These are phyloP conservation scores for Siderastrea siderea DNA, from an alignment of 92 coral and sea anemone genomes.

Conservation along the genomic window DNA sequence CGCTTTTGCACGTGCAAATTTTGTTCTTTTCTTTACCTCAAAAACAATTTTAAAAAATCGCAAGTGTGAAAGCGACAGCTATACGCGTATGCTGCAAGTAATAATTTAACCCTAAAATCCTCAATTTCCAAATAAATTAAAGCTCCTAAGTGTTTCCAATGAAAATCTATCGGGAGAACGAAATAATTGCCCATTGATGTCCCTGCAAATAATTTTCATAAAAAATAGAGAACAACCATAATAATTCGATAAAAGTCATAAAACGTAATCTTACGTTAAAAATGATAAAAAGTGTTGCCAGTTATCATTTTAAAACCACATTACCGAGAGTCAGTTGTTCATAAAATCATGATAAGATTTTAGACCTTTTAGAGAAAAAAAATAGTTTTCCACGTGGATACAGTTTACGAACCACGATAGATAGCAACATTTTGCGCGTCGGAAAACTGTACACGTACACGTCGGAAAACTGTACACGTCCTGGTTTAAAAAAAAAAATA, in stretches of 20 bases:
- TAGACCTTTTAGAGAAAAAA: neutral
- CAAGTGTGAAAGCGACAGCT: no score
- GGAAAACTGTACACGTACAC: neutral
- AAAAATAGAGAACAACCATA: neutral
- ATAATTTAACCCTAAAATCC: neutral
- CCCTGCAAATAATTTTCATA: neutral
- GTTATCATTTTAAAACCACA: neutral
- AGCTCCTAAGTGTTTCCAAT: neutral
- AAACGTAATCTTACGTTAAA: neutral
- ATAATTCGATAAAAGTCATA: neutral
- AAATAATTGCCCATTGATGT: neutral
- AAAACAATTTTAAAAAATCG: no score
- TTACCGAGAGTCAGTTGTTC: neutral
- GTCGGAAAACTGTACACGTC: neutral
- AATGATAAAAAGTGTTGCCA: slow-evolving; percentile 1
- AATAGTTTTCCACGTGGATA: no score
- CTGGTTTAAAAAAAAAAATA: neutral
- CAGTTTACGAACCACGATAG: neutral
- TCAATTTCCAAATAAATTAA: neutral
- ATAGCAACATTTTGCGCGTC: neutral
- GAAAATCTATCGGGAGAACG: neutral
- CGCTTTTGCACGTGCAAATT: no score
- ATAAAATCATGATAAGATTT: neutral
- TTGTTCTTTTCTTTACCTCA: no score
- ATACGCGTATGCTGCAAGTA: no score